Evolutionary conservation across 2,113 vertebrate species (phyloP), one percentile per base, ranked within the genome.

Genomic region (Notothenia rossii): DNA sequence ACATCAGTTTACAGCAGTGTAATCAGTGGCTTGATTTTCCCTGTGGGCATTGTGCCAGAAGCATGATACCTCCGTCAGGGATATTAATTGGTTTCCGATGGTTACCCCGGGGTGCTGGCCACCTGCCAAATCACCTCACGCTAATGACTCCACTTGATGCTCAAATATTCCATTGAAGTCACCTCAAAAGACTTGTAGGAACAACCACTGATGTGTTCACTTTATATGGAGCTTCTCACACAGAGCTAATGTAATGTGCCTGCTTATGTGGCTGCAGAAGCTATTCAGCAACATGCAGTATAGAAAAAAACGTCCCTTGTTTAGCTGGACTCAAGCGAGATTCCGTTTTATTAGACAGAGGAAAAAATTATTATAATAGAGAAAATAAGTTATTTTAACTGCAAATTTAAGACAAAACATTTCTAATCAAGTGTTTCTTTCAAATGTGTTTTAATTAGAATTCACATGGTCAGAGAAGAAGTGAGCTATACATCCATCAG

Each of bases 31-130:
- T 72, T 84, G 70, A 90, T 89, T 93, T 81, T 90, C 85, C 85
- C 88, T 14, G 63, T 75, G 83, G 92, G 89, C 85, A 54, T 75
- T 72, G 77, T 84, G 89, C 85, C 90, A 82, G 67, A 85, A 81
- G 85, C 77, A 81, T 78, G 87, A 86, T 88, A 75, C 86, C 85
- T 86, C 85, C 49, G 58, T 88, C 75, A 86, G 86, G 83, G 82
- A 87, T 88, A 90, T 87, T 93, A 92, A 93, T 92, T 90, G 83
- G 81, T 90, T 92, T 90, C 73, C 62, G 78, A 79, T 88, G 86
- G 89, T 86, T 85, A 86, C 86, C 75, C 83, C 67, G 55, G 75
- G 70, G 81, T 68, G 66, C 45, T 87, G 89, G 90, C 90, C 81
- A 85, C 77, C 75, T 82, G 91, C 90, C 84, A 86, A 69, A 83